phyloP scores from a whole-genome alignment of 2,797 vertebrate species.

The Bradypus variegatus region DNA sequence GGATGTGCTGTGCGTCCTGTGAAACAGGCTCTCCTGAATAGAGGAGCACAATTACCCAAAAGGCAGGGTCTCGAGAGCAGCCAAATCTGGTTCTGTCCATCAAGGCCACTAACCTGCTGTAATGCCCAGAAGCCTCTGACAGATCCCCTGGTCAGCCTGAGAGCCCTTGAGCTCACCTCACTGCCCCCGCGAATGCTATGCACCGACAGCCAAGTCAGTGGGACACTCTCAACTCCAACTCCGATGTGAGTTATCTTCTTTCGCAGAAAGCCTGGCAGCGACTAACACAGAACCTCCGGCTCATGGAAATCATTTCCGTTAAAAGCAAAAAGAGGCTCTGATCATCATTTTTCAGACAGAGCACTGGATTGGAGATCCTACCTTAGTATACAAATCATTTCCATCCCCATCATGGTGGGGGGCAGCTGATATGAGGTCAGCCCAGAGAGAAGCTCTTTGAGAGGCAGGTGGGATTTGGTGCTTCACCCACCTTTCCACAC shows the following conservation, averaged over 20 bases:
- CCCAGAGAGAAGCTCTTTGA: neutral
- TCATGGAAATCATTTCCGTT: neutral
- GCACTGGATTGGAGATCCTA: neutral
- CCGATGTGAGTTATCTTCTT: neutral
- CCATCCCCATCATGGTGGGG: neutral
- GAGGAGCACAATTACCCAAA: neutral
- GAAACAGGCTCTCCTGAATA: neutral
- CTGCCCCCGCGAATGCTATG: slow-evolving; percentile 4
- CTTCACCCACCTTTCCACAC: neutral
- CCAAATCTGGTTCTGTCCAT: neutral
- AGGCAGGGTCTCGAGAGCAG: neutral
- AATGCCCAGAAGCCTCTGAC: neutral
- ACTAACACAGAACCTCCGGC: neutral
- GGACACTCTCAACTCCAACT: neutral
- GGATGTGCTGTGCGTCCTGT: slow-evolving; percentile 1
- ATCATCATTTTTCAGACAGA: neutral
- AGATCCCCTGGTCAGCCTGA: neutral
- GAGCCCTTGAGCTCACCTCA: neutral
- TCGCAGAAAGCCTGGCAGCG: neutral
- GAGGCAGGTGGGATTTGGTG: neutral
- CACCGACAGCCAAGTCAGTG: neutral
- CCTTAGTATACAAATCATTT: neutral
- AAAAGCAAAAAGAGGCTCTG: neutral
- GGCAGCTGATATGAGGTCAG: neutral
- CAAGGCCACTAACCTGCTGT: neutral